Percentiles rank a stretch among this genome's conserved stretches.
Conservation (phyloP, 2,113 vertebrate species). For the Podarcis muralis region DNA sequence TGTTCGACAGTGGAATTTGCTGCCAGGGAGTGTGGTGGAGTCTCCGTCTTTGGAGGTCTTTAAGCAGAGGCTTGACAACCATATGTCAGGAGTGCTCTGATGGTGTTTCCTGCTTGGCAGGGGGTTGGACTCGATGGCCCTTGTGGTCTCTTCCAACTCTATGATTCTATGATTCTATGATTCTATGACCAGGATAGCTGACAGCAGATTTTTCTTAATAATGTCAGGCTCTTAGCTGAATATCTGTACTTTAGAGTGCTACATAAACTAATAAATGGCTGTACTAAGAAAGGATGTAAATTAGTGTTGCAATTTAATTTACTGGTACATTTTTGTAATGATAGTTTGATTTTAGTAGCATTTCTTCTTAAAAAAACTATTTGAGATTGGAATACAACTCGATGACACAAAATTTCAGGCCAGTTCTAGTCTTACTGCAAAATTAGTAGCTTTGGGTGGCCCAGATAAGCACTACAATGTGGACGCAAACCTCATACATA, state of each 20-base stretch:
- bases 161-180: too few relatives aligned
- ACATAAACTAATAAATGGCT: not conserved
- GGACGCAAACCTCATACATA: not conserved
- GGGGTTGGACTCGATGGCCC: too few relatives aligned
- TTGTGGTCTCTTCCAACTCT: too few relatives aligned
- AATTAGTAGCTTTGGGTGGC: not conserved
- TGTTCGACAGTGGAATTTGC: too few relatives aligned
- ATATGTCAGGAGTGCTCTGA: too few relatives aligned
- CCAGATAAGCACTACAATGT: not conserved
- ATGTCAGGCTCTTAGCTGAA: not conserved
- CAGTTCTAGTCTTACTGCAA: not conserved
- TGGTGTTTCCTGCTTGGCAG: too few relatives aligned
- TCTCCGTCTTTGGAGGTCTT: too few relatives aligned
- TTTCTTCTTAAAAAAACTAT: not conserved
- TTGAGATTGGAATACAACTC: not conserved
- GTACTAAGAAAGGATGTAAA: not conserved
- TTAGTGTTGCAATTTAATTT: not conserved
- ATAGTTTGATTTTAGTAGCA: not conserved
- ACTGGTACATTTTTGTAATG: not conserved
- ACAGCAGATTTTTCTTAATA: not conserved
- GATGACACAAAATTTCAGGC: not conserved
- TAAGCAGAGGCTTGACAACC: too few relatives aligned
- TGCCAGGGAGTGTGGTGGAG: too few relatives aligned
- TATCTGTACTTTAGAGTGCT: accelerated
- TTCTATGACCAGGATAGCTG: not conserved